Percentiles rank a stretch among this genome's conserved stretches.
Evolutionary conservation across 2,113 vertebrate genomes (phyloP).

Genomic region (Zosterops lateralis): DNA sequence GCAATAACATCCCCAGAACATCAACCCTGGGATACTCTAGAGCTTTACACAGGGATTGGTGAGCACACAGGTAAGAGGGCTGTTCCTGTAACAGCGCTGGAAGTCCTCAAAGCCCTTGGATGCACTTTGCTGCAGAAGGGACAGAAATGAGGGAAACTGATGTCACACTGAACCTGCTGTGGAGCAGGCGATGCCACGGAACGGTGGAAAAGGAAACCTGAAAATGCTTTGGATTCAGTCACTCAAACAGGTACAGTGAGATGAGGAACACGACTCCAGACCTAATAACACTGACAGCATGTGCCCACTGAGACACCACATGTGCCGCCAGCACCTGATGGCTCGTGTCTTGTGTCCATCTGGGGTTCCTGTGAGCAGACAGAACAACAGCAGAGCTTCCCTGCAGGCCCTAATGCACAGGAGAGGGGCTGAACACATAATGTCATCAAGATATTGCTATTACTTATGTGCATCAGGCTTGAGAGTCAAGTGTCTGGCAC

Average conservation of each 20-base stretch:
- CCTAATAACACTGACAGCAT: fast-evolving
- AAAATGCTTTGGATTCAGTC: not conserved
- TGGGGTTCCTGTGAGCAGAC: not conserved
- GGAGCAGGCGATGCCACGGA: fast-evolving
- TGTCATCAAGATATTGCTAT: not conserved
- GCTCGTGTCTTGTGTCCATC: not conserved
- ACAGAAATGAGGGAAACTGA: not conserved
- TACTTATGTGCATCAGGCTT: not conserved
- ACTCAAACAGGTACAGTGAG: not conserved
- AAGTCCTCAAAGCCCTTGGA: constrained; percentile 7
- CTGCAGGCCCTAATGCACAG: not conserved
- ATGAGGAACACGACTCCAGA: not conserved
- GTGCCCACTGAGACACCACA: fast-evolving
- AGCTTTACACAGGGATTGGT: not conserved
- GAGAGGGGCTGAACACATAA: not conserved
- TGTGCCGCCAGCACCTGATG: fast-evolving
- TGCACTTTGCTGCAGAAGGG: not conserved
- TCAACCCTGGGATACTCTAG: not conserved
- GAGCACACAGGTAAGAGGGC: not conserved
- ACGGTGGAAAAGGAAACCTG: not conserved
- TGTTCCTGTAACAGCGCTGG: not conserved
- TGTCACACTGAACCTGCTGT: not conserved
- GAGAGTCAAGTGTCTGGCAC: not conserved
- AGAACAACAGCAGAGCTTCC: not conserved
- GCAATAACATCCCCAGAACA: not conserved